Conservation (phyloP, 2,797 vertebrate genomes). For the Thripadectes ignobilis region DNA sequence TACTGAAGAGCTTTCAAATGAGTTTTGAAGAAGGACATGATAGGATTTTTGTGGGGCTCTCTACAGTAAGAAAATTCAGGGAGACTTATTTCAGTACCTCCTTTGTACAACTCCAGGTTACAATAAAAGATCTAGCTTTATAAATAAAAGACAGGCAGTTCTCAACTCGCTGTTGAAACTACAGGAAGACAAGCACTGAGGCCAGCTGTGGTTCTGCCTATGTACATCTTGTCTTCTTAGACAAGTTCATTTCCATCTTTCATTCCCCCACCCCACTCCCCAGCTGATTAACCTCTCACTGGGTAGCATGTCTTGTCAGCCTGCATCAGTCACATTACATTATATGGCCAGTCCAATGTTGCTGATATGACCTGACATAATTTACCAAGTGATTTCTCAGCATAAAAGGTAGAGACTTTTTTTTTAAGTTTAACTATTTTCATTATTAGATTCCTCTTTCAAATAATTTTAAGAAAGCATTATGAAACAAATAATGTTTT, state of each 20-base stretch:
- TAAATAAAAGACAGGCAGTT: not conserved
- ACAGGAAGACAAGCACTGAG: not conserved
- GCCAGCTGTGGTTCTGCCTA: not conserved
- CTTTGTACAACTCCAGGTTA: not conserved
- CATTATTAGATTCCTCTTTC: not conserved
- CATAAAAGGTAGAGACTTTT: not conserved
- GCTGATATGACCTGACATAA: not conserved
- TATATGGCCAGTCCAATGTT: not conserved
- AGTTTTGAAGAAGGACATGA: not conserved
- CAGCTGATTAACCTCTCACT: not conserved
- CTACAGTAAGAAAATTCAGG: not conserved
- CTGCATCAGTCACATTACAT: not conserved
- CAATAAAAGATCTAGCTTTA: not conserved
- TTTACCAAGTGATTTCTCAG: not conserved
- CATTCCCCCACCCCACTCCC: not conserved
- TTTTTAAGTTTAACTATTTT: not conserved
- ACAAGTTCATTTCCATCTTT: not conserved
- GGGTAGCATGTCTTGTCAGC: not conserved
- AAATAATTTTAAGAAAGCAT: not conserved
- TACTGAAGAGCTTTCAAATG: not conserved
- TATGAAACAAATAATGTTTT: not conserved
- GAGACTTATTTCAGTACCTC: not conserved
- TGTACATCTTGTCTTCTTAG: not conserved
- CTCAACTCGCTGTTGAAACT: not conserved
- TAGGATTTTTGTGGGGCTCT: not conserved